phyloP scores from a whole-genome alignment of 1,140 invertebrate genomes.

The Argopecten irradians region DNA sequence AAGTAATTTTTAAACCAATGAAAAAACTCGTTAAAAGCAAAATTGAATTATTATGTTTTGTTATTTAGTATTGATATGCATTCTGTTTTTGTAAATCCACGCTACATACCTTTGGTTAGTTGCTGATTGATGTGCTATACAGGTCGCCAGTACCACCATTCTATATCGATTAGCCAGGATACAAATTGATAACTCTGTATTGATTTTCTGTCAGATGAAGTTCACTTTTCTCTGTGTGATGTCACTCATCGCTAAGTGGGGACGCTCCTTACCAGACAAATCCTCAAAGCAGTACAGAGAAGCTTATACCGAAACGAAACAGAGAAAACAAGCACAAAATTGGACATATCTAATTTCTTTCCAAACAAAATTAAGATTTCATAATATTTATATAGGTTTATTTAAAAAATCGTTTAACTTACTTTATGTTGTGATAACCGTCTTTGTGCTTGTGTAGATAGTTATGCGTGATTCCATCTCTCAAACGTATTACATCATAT shows the following conservation, averaged over 20 bases:
- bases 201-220: not conserved
- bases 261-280: not conserved
- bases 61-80: no score
- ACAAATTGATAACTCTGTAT: not conserved
- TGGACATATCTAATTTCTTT: slow-evolving; percentile 23
- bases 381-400: slow-evolving; percentile 13
- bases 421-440: not conserved
- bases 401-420: not conserved
- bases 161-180: not conserved
- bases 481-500: not conserved
- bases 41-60: no score
- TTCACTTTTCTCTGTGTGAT: not conserved
- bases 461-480: not conserved
- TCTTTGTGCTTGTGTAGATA: not conserved
- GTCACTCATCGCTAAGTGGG: not conserved
- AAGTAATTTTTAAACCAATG: no score
- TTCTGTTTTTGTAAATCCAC: no score
- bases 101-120: no score
- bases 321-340: not conserved
- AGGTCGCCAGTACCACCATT: not conserved
- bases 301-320: not conserved
- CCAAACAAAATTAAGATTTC: slow-evolving; percentile 23
- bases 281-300: not conserved
- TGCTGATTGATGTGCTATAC: not conserved
- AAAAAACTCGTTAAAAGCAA: no score